Conservation (phyloP, 2,797 vertebrate genomes). For the Molossus alvarezi region DNA sequence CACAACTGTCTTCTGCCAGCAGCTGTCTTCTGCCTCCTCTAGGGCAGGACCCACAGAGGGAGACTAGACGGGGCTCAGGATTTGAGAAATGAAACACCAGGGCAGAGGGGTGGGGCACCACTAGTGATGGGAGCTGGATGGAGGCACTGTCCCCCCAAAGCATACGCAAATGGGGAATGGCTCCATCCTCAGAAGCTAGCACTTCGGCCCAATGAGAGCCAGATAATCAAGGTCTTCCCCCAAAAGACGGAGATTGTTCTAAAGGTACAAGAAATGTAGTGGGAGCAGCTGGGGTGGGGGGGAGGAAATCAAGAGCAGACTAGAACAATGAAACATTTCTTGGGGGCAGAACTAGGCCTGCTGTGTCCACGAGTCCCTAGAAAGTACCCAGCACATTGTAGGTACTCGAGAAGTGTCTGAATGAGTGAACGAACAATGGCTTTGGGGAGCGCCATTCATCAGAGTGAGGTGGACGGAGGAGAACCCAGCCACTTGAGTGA, state of each 20-base stretch:
- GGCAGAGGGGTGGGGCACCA: rapidly evolving
- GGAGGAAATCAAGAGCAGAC: not conserved
- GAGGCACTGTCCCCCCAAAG: not conserved
- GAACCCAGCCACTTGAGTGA: not conserved
- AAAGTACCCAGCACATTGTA: not conserved
- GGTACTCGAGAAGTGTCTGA: not conserved
- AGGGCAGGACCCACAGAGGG: rapidly evolving
- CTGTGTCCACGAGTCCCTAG: not conserved
- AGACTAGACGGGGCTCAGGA: not conserved
- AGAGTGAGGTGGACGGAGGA: not conserved
- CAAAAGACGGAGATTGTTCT: not conserved
- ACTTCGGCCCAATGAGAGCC: not conserved
- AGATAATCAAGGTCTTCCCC: not conserved
- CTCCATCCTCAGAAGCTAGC: not conserved
- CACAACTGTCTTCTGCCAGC: constrained; percentile 4
- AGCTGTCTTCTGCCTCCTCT: not conserved
- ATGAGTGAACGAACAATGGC: not conserved
- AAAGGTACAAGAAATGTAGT: not conserved
- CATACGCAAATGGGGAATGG: not conserved
- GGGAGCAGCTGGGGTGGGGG: not conserved
- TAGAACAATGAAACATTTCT: not conserved
- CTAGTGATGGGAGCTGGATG: not conserved
- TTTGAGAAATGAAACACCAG: not conserved
- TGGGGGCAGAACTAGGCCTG: not conserved
- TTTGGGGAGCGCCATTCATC: not conserved